A percentile compares a stretch with the other conserved stretches of the same genome.
phyloP scores from a whole-genome alignment of 2,888 invertebrate genomes.

The Seira ritae region DNA sequence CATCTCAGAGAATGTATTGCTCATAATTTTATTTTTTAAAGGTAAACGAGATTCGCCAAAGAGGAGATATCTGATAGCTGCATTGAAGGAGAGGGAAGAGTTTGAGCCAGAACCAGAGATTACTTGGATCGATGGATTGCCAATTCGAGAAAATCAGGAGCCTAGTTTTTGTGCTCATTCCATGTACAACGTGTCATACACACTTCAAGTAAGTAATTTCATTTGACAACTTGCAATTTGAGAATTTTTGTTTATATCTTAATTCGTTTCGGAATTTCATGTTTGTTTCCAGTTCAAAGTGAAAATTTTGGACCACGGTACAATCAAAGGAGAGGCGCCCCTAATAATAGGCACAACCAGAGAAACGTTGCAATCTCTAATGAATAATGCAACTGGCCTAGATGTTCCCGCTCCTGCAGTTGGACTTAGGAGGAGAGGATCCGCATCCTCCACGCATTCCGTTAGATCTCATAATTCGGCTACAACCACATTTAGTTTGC shows the following conservation, averaged over 20 bases:
- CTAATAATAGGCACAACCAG: slow-evolving; percentile 45
- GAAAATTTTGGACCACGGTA: slow-evolving; percentile 49
- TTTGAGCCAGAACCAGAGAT: slow-evolving; percentile 43
- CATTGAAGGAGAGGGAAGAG: slow-evolving; percentile 34
- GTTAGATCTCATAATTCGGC: slow-evolving; percentile 46
- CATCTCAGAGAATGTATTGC: too few relatives aligned
- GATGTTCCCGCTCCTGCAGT: slow-evolving; percentile 40
- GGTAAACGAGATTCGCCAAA: slow-evolving; percentile 38
- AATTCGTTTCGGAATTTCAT: too few relatives aligned
- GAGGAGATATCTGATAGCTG: slow-evolving; percentile 6
- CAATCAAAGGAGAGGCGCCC: slow-evolving; percentile 46
- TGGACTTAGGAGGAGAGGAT: slow-evolving; percentile 35
- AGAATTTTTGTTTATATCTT: too few relatives aligned
- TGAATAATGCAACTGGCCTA: slow-evolving; percentile 27
- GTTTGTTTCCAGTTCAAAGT: slow-evolving; percentile 57
- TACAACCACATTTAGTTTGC: slow-evolving; percentile 47
- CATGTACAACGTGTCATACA: slow-evolving; percentile 48
- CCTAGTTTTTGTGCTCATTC: slow-evolving; percentile 34
- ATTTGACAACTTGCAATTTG: too few relatives aligned
- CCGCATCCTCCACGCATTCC: slow-evolving; percentile 41
- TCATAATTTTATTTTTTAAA: too few relatives aligned
- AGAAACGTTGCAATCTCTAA: slow-evolving; percentile 32
- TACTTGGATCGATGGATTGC: slow-evolving; percentile 42
- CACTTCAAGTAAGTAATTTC: slow-evolving; percentile 42
- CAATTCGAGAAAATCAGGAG: slow-evolving; percentile 20